phyloP scores from a whole-genome alignment of 2,113 vertebrate genomes.

The Oreochromis aureus region DNA sequence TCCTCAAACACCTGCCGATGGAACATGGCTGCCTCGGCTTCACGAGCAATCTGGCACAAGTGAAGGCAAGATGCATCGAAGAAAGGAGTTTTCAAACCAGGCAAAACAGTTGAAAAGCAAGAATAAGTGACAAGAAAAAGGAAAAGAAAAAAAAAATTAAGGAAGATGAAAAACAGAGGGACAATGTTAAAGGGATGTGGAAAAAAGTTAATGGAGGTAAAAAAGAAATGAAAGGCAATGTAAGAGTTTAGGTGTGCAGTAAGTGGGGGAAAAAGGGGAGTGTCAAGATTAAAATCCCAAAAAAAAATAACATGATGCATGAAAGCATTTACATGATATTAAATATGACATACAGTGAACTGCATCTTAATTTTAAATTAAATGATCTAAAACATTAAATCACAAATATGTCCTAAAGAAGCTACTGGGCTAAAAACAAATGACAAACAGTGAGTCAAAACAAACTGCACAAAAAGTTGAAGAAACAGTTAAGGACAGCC shows the following conservation, averaged over 20 bases:
- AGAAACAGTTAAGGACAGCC: not conserved
- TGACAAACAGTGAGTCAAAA: not conserved
- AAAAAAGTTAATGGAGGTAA: not conserved
- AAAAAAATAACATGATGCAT: not conserved
- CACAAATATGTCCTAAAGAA: not conserved
- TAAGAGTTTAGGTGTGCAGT: slow-evolving; percentile 14
- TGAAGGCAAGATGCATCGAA: slow-evolving; percentile 33
- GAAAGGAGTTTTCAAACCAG: slow-evolving; percentile 19
- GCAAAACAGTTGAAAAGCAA: not conserved
- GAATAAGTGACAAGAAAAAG: not conserved
- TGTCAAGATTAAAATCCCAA: slow-evolving; percentile 21
- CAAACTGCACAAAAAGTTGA: not conserved
- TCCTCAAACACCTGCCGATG: slow-evolving; percentile 98
- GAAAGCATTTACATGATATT: not conserved
- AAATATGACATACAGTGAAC: not conserved
- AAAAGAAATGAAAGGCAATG: not conserved
- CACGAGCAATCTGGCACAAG: slow-evolving; percentile 88
- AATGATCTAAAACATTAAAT: not conserved
- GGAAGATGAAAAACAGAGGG: not conserved
- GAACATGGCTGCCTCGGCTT: slow-evolving; percentile 98
- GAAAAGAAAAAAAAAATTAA: not conserved
- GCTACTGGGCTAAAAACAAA: not conserved
- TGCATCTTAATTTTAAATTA: not conserved
- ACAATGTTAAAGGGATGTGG: not conserved
- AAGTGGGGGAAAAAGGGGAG: slow-evolving; percentile 4